These are phyloP conservation scores for Argyresthia albistria DNA, from an alignment of 2,888 invertebrate genomes.

Conservation along the genomic window DNA sequence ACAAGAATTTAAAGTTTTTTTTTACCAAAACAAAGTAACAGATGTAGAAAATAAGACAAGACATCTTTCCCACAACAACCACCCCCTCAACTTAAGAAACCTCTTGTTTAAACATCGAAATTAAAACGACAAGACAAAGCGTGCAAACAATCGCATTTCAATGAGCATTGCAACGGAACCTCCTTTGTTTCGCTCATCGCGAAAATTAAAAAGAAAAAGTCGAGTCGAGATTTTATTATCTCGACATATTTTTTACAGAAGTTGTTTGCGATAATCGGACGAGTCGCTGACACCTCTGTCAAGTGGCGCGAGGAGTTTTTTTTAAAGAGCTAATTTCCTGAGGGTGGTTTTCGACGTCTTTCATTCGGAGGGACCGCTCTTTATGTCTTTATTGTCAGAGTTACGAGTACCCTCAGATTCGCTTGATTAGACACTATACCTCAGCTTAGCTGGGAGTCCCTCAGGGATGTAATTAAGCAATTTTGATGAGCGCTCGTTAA, in stretches of 20 bases:
- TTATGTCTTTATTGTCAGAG: conserved; percentile 30
- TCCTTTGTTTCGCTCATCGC: conserved; percentile 12
- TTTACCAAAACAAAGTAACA: not conserved
- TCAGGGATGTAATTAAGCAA: conserved; percentile 53
- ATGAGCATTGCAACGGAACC: conserved; percentile 22
- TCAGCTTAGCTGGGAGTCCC: conserved; percentile 27
- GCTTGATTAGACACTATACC: conserved; percentile 38
- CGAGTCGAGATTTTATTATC: conserved; percentile 19
- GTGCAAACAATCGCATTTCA: conserved; percentile 1
- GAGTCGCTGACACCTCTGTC: conserved; percentile 22
- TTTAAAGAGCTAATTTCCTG: conserved; percentile 38
- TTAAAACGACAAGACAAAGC: conserved; percentile 7
- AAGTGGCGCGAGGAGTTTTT: conserved; percentile 5
- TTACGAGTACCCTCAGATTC: conserved; percentile 28
- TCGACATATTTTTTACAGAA: conserved; percentile 24
- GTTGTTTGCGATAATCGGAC: conserved; percentile 24
- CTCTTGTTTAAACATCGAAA: conserved; percentile 4
- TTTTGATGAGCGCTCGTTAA: conserved; percentile 53
- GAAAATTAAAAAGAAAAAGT: conserved; percentile 22
- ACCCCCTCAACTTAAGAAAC: not conserved
- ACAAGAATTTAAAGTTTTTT: no score
- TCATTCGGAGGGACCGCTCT: not conserved
- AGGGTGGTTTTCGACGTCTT: conserved; percentile 8
- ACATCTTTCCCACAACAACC: conserved; percentile 5
- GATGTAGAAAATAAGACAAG: conserved; percentile 2